phyloP scores from a whole-genome alignment of 2,888 invertebrate genomes.

The Heteromurus nitidus region DNA sequence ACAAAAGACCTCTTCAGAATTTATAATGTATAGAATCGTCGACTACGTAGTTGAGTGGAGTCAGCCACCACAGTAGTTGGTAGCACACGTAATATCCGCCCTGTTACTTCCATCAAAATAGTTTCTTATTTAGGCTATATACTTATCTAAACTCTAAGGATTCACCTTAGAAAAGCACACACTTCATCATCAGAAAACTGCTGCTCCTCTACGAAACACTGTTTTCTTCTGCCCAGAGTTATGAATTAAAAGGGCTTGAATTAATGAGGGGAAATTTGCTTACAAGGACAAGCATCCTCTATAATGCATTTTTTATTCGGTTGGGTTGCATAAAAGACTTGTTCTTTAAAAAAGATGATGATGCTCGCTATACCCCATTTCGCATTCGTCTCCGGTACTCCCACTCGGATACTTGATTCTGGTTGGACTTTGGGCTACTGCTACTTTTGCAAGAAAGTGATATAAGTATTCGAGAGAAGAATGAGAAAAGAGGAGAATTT shows the following conservation, averaged over 20 bases:
- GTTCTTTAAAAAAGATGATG: background rate
- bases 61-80: background rate
- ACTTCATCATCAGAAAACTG: no score
- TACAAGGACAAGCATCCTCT: constrained; percentile 31
- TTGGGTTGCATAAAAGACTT: no score
- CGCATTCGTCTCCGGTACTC: background rate
- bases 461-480: no score
- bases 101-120: background rate
- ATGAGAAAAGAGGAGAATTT: background rate
- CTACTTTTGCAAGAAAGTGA: no score
- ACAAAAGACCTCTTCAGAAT: constrained; percentile 46
- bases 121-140: no score
- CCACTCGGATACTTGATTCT: no score
- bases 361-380: background rate
- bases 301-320: constrained; percentile 27
- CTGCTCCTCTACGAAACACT: no score
- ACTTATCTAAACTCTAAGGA: no score
- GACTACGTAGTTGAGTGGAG: no score
- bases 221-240: no score
- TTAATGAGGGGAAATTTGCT: constrained; percentile 50
- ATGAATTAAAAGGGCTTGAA: constrained; percentile 43
- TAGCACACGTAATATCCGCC: constrained; percentile 12
- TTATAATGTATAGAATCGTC: constrained; percentile 43
- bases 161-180: no score
- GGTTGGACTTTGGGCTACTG: no score